These are phyloP conservation scores for Gavialis gangeticus DNA, from an alignment of 2,113 vertebrate genomes.

Conservation along the genomic window DNA sequence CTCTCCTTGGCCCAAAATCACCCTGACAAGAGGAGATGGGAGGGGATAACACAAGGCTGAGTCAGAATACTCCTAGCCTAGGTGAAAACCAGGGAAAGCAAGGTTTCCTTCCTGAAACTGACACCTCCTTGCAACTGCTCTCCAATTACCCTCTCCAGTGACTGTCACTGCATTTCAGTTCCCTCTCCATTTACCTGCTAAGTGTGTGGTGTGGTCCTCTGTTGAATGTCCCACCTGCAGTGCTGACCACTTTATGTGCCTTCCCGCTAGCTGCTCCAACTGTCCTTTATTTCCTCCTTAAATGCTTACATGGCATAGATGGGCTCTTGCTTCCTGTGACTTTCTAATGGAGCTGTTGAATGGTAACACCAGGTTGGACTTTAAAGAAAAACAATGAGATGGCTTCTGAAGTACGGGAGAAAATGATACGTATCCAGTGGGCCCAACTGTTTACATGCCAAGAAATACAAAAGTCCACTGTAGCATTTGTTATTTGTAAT, in stretches of 20 bases:
- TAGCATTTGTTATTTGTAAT: slow-evolving; percentile 22
- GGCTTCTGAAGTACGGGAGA: slow-evolving; percentile 11
- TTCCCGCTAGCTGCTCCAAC: slow-evolving; percentile 68
- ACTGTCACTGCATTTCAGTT: slow-evolving; percentile 47
- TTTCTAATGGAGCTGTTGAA: slow-evolving; percentile 68
- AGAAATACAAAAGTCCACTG: slow-evolving; percentile 4
- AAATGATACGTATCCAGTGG: slow-evolving; percentile 18
- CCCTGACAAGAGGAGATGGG: too few species aligned
- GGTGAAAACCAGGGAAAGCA: neutral
- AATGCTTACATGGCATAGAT: slow-evolving; percentile 70
- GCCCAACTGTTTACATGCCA: slow-evolving; percentile 4
- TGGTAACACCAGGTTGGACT: slow-evolving; percentile 58
- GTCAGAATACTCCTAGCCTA: too few species aligned
- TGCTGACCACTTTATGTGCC: slow-evolving; percentile 45
- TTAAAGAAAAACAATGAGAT: slow-evolving; percentile 28
- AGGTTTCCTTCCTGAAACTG: slow-evolving; percentile 26
- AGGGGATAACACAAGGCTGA: too few species aligned
- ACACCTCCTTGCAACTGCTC: slow-evolving; percentile 4
- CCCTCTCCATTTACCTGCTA: slow-evolving; percentile 69
- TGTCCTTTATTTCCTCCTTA: slow-evolving; percentile 73
- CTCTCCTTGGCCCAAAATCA: too few species aligned
- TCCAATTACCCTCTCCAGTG: neutral
- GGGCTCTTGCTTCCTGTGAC: slow-evolving; percentile 62
- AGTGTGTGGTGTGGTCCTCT: slow-evolving; percentile 64
- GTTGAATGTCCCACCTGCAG: slow-evolving; percentile 54